phyloP scores from a whole-genome alignment of 2,888 invertebrate species.

The Cerceris rybyensis region DNA sequence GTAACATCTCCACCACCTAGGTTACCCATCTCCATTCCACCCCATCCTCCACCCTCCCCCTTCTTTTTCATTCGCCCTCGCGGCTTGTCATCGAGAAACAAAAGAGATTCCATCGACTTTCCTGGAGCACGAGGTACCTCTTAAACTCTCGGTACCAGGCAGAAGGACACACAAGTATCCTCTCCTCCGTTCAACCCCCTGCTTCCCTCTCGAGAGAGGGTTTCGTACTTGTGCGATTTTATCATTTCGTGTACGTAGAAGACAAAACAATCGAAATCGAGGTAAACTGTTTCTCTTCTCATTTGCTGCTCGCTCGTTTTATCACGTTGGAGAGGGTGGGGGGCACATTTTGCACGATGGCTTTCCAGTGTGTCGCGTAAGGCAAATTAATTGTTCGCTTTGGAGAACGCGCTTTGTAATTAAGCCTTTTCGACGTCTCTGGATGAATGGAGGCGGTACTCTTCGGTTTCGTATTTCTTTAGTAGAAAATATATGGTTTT shows the following conservation, averaged over 20 bases:
- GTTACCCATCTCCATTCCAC: slow-evolving; percentile 17
- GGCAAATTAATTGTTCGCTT: slow-evolving; percentile 42
- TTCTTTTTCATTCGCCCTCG: slow-evolving; percentile 30
- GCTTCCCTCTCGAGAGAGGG: slow-evolving; percentile 22
- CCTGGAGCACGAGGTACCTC: slow-evolving; percentile 37
- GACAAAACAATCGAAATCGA: slow-evolving; percentile 43
- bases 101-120: slow-evolving; percentile 60
- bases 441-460: neutral
- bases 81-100: slow-evolving; percentile 53
- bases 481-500: neutral
- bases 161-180: slow-evolving; percentile 24
- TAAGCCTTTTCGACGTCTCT: slow-evolving; percentile 1
- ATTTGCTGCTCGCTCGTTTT: neutral
- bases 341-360: slow-evolving; percentile 18
- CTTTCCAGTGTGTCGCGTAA: slow-evolving; percentile 37
- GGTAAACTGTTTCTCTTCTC: neutral
- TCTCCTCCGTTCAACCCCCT: slow-evolving; percentile 17
- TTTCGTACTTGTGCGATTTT: slow-evolving; percentile 43
- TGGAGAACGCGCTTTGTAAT: slow-evolving; percentile 30
- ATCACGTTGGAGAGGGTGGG: neutral
- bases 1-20: neutral
- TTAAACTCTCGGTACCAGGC: slow-evolving; percentile 42
- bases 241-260: slow-evolving; percentile 32
- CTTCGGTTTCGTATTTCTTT: neutral
- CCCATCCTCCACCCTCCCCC: slow-evolving; percentile 16